phyloP scores from a whole-genome alignment of 2,888 invertebrate species.

The Lucinisca nassula region DNA sequence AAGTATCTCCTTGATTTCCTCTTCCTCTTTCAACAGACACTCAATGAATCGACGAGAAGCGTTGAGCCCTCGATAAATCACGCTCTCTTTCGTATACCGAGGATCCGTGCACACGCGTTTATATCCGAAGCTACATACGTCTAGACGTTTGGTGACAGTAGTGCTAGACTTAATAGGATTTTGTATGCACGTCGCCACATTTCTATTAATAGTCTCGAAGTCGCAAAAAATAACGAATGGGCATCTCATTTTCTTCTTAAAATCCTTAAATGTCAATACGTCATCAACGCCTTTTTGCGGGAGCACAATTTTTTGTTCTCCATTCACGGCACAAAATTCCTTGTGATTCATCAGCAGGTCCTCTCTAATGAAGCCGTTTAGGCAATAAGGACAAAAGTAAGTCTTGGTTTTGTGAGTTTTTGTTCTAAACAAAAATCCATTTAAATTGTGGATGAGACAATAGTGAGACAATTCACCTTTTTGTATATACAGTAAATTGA shows the following conservation, averaged over 20 bases:
- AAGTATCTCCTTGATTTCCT: slow-evolving; percentile 39
- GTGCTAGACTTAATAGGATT: slow-evolving; percentile 2
- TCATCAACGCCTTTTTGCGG: slow-evolving; percentile 55
- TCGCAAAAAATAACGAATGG: slow-evolving; percentile 62
- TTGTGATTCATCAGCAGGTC: slow-evolving; percentile 33
- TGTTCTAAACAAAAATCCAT: slow-evolving; percentile 55
- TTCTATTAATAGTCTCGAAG: slow-evolving; percentile 50
- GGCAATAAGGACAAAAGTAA: slow-evolving; percentile 59
- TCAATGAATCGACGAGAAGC: slow-evolving; percentile 15
- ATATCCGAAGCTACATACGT: slow-evolving; percentile 15
- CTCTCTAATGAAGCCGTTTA: slow-evolving; percentile 50
- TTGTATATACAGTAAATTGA: slow-evolving; percentile 59
- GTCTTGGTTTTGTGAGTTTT: neutral
- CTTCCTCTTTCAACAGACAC: slow-evolving; percentile 33
- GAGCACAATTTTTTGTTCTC: slow-evolving; percentile 52
- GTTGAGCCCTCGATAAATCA: slow-evolving; percentile 4
- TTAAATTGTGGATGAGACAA: slow-evolving; percentile 57
- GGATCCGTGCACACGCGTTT: slow-evolving; percentile 17
- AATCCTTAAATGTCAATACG: slow-evolving; percentile 54
- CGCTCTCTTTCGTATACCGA: slow-evolving; percentile 10
- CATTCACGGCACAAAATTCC: slow-evolving; percentile 40
- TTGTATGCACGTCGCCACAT: slow-evolving; percentile 22
- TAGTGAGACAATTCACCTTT: slow-evolving; percentile 52
- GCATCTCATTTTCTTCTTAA: slow-evolving; percentile 47
- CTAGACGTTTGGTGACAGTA: neutral